Evolutionary conservation across 1,140 invertebrate species (phyloP).

Genomic region (Vanessa atalanta): DNA sequence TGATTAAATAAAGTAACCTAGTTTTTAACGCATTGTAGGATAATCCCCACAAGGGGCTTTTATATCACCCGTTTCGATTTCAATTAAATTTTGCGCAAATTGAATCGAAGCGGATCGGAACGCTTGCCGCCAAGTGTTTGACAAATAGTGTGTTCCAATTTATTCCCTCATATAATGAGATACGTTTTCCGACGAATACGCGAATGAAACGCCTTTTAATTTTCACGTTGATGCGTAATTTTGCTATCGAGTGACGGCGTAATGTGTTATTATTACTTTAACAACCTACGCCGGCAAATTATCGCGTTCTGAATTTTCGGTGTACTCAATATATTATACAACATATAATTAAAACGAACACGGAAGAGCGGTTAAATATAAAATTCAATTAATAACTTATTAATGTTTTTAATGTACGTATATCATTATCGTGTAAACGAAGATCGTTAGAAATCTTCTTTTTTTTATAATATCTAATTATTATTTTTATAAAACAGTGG

Average conservation of each 20-base stretch:
- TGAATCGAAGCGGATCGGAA: slow-evolving; percentile 66
- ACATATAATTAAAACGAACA: background rate
- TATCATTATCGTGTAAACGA: too few relatives aligned
- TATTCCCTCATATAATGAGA: slow-evolving; percentile 75
- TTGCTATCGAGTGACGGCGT: slow-evolving; percentile 40
- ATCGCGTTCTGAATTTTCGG: background rate
- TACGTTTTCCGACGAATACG: slow-evolving; percentile 65
- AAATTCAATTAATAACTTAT: too few relatives aligned
- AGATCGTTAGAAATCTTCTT: too few relatives aligned
- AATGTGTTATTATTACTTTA: slow-evolving; percentile 2
- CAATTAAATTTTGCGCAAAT: slow-evolving; percentile 77
- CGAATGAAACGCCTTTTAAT: slow-evolving; percentile 66
- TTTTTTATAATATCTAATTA: too few relatives aligned
- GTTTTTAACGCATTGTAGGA: slow-evolving; percentile 48
- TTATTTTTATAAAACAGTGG: too few relatives aligned
- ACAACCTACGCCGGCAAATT: background rate
- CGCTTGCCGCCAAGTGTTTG: slow-evolving; percentile 69
- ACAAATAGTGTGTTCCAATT: slow-evolving; percentile 76
- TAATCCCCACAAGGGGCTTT: slow-evolving; percentile 57
- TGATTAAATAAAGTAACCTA: slow-evolving; percentile 32
- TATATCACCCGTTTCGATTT: slow-evolving; percentile 68
- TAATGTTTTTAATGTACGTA: too few relatives aligned
- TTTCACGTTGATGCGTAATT: slow-evolving; percentile 58
- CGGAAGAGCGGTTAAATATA: too few relatives aligned
- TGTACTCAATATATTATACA: background rate